Percentiles rank a stretch among this genome's conserved stretches.
Conservation (phyloP, 2,113 vertebrate genomes). For the Entelurus aequoreus region DNA sequence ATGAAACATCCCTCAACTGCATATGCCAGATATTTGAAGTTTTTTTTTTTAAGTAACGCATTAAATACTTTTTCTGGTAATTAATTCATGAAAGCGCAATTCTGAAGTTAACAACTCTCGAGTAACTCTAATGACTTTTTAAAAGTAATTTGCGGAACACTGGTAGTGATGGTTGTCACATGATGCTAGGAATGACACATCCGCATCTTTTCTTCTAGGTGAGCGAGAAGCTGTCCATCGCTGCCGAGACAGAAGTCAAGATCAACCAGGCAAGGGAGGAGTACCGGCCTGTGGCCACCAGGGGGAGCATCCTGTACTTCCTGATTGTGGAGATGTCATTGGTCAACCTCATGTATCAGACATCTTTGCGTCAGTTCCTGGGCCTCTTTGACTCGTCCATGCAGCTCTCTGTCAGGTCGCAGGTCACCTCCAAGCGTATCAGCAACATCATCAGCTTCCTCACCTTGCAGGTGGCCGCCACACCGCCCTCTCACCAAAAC, state of each 20-base stretch:
- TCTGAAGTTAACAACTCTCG: too few species aligned
- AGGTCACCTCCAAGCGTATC: constrained; percentile 84
- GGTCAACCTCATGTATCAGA: constrained; percentile 97
- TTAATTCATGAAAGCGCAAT: too few species aligned
- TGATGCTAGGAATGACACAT: too few species aligned
- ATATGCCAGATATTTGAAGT: too few species aligned
- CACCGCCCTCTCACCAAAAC: too few species aligned
- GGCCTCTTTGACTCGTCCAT: constrained; percentile 88
- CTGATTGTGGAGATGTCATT: constrained; percentile 92
- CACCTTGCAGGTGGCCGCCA: constrained; percentile 80
- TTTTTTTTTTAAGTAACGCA: too few species aligned
- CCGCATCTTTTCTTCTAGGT: too few species aligned
- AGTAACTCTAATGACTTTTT: too few species aligned
- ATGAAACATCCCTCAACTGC: too few species aligned
- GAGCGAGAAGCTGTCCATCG: constrained; percentile 84
- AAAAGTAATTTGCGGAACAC: too few species aligned
- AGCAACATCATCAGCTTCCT: constrained; percentile 87
- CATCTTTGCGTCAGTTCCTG: constrained; percentile 88
- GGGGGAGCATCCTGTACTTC: constrained; percentile 93
- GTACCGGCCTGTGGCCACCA: constrained; percentile 88
- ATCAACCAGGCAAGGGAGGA: constrained; percentile 90
- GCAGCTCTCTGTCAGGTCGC: constrained; percentile 83
- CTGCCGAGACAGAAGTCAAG: constrained; percentile 89
- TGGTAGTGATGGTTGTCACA: too few species aligned
- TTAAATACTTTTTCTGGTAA: too few species aligned